Percentiles rank a stretch among this genome's conserved stretches.
Evolutionary conservation across 2,888 invertebrate genomes (phyloP).

Genomic region (Phalera bucephala): DNA sequence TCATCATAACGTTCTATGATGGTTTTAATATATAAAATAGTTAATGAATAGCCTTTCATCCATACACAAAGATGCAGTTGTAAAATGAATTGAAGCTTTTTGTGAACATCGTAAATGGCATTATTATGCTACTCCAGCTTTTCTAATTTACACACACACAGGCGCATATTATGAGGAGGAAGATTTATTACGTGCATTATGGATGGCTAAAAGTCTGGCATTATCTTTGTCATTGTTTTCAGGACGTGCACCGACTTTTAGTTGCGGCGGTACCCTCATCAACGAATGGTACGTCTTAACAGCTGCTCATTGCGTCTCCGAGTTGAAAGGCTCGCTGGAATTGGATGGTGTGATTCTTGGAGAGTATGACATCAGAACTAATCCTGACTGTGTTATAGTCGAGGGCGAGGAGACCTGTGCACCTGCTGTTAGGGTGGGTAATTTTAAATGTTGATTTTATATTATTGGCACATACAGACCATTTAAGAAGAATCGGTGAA

Average conservation of each 20-base stretch:
- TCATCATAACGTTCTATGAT: too few species aligned
- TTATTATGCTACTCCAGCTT: too few species aligned
- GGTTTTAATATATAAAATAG: too few species aligned
- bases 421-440: constrained; percentile 44
- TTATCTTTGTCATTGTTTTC: constrained; percentile 7
- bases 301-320: constrained; percentile 84
- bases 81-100: too few species aligned
- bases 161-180: too few species aligned
- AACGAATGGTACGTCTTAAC: constrained; percentile 80
- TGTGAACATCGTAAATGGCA: too few species aligned
- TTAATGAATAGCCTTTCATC: too few species aligned
- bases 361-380: constrained; percentile 78
- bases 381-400: constrained; percentile 66
- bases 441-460: constrained; percentile 3
- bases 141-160: too few species aligned
- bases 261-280: constrained; percentile 81
- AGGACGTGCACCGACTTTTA: constrained; percentile 54
- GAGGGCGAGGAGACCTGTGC: constrained; percentile 57
- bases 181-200: too few species aligned
- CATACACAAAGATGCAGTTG: too few species aligned
- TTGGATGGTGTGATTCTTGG: constrained; percentile 83
- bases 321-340: constrained; percentile 62
- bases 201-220: too few species aligned
- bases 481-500: too few species aligned
- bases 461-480: background rate